These are phyloP conservation scores for Cheilosia impressa DNA, from an alignment of 2,888 invertebrate genomes.

Conservation along the genomic window DNA sequence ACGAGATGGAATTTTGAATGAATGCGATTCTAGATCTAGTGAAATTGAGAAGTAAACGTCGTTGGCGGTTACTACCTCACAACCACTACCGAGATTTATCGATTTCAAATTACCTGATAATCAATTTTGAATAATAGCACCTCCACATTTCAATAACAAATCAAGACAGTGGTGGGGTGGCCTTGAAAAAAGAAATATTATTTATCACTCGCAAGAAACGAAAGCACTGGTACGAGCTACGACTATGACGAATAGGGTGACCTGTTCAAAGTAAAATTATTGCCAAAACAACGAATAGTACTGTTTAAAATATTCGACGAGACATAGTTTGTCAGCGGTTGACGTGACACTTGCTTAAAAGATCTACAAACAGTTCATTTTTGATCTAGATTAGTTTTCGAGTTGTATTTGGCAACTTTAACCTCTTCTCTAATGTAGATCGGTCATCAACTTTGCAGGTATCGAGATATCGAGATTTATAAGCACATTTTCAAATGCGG, in stretches of 20 bases:
- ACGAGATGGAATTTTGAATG: neutral
- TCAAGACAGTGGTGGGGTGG: conserved; percentile 6
- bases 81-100: conserved; percentile 30
- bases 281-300: neutral
- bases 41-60: conserved; percentile 29
- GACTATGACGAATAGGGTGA: neutral
- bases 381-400: too few species aligned
- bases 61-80: neutral
- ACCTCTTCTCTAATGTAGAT: too few species aligned
- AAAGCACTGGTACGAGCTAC: neutral
- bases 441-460: too few species aligned
- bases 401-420: too few species aligned
- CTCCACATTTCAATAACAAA: conserved; percentile 4
- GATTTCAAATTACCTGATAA: conserved; percentile 30
- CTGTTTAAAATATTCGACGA: too few species aligned
- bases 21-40: conserved; percentile 9
- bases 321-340: too few species aligned
- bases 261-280: neutral
- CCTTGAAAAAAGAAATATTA: conserved; percentile 17
- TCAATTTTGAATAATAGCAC: conserved; percentile 35
- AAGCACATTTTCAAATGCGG: too few species aligned
- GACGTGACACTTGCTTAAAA: too few species aligned
- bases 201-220: neutral
- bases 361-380: too few species aligned
- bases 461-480: too few species aligned